Conservation (phyloP, 2,113 vertebrate genomes). For the Octodon degus region DNA sequence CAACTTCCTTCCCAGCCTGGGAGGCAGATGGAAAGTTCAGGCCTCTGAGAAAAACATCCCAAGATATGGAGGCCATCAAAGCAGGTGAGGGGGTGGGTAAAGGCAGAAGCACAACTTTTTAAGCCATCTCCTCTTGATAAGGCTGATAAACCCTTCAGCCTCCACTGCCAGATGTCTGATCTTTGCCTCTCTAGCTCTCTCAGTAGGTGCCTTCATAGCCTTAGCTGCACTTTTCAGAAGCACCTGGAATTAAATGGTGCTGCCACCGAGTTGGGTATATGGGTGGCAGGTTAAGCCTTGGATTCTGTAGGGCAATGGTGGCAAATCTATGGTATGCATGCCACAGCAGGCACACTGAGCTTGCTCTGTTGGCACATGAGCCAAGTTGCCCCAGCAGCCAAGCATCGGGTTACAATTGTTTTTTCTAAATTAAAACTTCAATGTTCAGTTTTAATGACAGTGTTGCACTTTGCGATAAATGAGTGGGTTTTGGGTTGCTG, state of each 20-base stretch:
- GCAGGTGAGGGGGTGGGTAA: background rate
- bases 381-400: background rate
- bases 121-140: background rate
- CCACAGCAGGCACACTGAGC: background rate
- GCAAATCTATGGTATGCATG: background rate
- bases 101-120: background rate
- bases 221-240: background rate
- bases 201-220: background rate
- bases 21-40: background rate
- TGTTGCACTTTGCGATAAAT: background rate
- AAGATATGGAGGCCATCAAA: constrained; percentile 12
- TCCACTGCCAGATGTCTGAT: background rate
- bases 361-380: background rate
- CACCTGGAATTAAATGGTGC: constrained; percentile 26
- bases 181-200: background rate
- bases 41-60: background rate
- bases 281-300: background rate
- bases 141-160: background rate
- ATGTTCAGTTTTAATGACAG: background rate
- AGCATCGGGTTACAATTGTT: background rate
- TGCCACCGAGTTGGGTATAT: background rate
- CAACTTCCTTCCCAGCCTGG: background rate
- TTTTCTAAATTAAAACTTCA: background rate
- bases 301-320: background rate
- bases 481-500: background rate